Conservation (phyloP, 2,113 vertebrate genomes). For the Cephalopterus ornatus region DNA sequence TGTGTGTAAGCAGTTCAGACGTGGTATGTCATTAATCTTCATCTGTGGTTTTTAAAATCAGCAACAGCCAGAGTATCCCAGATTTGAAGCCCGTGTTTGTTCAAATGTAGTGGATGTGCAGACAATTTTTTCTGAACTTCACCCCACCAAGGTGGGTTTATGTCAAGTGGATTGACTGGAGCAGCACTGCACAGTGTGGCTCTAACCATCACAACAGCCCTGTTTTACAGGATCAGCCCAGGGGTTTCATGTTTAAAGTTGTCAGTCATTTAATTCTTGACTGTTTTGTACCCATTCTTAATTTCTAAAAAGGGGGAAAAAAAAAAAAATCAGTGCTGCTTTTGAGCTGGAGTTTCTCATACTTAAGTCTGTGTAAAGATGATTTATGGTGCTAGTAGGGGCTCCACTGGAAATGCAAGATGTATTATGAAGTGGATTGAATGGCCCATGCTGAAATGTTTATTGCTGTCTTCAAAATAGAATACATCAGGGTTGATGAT, state of each 20-base stretch:
- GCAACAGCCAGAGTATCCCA: background rate
- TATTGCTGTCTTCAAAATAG: conserved; percentile 59
- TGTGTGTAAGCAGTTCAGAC: background rate
- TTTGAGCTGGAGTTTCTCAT: conserved; percentile 26
- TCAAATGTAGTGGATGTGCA: background rate
- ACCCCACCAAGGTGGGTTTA: background rate
- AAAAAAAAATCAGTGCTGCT: background rate
- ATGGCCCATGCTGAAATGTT: conserved; percentile 65
- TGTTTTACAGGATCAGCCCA: background rate
- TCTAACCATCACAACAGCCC: background rate
- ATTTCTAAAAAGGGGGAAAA: background rate
- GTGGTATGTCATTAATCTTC: background rate
- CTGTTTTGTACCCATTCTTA: background rate
- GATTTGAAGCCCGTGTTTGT: background rate
- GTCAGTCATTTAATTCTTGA: background rate
- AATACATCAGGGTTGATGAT: conserved; percentile 56
- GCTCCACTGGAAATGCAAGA: conserved; percentile 46
- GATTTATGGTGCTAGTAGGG: conserved; percentile 58
- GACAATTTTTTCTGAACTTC: background rate
- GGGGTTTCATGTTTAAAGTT: background rate
- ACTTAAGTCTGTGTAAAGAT: conserved; percentile 28
- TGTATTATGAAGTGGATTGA: conserved; percentile 44
- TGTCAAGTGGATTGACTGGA: background rate
- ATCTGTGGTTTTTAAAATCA: conserved; percentile 32
- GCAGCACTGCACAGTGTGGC: background rate